Percentiles rank a stretch among this genome's conserved stretches.
These are phyloP conservation scores for Tragelaphus scriptus DNA, from an alignment of 2,113 vertebrate genomes.

Conservation along the genomic window DNA sequence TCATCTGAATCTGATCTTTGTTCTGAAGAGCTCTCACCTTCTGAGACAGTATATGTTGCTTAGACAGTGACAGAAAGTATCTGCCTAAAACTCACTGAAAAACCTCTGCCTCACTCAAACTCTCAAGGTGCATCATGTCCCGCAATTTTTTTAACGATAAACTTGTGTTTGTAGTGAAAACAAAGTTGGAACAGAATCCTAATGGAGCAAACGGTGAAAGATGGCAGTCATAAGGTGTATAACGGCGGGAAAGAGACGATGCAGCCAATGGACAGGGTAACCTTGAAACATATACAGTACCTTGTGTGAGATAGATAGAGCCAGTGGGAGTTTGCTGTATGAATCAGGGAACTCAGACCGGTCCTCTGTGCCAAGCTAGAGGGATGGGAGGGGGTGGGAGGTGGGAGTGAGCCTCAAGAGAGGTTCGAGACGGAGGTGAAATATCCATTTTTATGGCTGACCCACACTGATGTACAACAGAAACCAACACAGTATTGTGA, in stretches of 20 bases:
- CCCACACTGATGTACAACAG: too few relatives aligned
- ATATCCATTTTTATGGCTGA: too few relatives aligned
- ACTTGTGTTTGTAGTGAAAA: background rate
- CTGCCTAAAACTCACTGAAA: background rate
- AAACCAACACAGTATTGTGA: too few relatives aligned
- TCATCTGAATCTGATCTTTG: background rate
- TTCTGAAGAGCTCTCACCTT: background rate
- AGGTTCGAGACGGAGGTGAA: too few relatives aligned
- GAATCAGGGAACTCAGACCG: too few relatives aligned
- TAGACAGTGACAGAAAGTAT: background rate
- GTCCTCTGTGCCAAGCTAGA: too few relatives aligned
- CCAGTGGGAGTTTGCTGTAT: too few relatives aligned
- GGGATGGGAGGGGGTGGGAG: too few relatives aligned
- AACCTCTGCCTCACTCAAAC: background rate
- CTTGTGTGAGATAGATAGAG: too few relatives aligned
- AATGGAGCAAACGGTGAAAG: background rate
- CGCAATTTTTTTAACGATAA: background rate
- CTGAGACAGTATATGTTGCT: background rate
- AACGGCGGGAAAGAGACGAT: accelerated
- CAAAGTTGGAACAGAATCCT: background rate
- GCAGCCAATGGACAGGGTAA: too few relatives aligned
- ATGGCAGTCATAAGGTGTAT: background rate
- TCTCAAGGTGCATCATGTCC: background rate
- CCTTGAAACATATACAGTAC: too few relatives aligned
- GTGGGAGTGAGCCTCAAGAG: too few relatives aligned